Evolutionary conservation across 2,888 invertebrate species (phyloP).

Genomic region (Leucophenga montana): DNA sequence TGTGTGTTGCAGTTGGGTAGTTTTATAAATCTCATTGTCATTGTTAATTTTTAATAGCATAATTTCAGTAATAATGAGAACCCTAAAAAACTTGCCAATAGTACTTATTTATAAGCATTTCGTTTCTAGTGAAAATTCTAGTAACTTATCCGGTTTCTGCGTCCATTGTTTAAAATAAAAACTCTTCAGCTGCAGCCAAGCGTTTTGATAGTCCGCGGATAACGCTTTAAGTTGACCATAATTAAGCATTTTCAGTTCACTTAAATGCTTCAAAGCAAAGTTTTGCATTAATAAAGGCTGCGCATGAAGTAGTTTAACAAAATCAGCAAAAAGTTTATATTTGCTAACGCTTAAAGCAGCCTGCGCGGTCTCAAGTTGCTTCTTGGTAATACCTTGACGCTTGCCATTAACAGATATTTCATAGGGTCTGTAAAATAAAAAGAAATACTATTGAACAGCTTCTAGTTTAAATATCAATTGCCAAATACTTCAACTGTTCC

Average conservation of each 20-base stretch:
- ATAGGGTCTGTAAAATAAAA: constrained; percentile 76
- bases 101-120: not conserved
- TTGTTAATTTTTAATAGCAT: too few species aligned
- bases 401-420: constrained; percentile 86
- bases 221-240: constrained; percentile 60
- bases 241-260: constrained; percentile 33
- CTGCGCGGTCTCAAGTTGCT: constrained; percentile 71
- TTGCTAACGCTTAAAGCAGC: constrained; percentile 76
- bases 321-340: constrained; percentile 75
- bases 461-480: not conserved
- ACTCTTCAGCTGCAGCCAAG: constrained; percentile 74
- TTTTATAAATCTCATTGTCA: too few species aligned
- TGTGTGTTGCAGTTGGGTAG: too few species aligned
- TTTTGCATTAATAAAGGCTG: constrained; percentile 54
- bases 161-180: constrained; percentile 77
- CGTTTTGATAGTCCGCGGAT: constrained; percentile 62
- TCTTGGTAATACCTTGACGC: constrained; percentile 86
- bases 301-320: constrained; percentile 71
- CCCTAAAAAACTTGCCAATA: not conserved
- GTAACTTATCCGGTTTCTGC: constrained; percentile 71
- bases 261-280: constrained; percentile 16
- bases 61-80: too few species aligned
- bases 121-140: constrained; percentile 42
- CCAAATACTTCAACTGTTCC: constrained; percentile 67
- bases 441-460: too few species aligned